phyloP scores from a whole-genome alignment of 2,797 vertebrate genomes.

The Tangara arthus region DNA sequence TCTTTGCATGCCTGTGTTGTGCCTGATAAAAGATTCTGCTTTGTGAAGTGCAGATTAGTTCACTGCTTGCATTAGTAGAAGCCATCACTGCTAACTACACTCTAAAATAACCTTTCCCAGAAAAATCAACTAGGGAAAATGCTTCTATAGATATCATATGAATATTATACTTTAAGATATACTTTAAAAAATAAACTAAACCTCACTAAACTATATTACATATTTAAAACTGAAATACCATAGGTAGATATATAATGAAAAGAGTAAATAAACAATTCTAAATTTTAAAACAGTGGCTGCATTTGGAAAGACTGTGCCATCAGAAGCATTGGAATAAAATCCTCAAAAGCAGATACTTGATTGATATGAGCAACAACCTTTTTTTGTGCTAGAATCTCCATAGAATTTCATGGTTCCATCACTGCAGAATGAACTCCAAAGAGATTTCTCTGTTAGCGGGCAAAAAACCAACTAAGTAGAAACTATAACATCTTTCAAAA shows the following conservation, averaged over 20 bases:
- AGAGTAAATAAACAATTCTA: neutral
- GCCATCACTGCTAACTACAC: neutral
- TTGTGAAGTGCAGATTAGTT: constrained; percentile 25
- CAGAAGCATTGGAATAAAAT: neutral
- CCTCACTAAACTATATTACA: neutral
- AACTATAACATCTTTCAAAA: neutral
- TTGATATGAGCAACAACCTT: neutral
- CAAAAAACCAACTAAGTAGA: neutral
- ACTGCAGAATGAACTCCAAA: neutral
- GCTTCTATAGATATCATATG: neutral
- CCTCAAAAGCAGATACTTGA: neutral
- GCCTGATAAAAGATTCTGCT: constrained; percentile 27
- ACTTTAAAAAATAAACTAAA: neutral
- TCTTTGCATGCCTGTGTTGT: neutral
- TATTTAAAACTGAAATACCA: neutral
- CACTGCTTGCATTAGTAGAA: neutral
- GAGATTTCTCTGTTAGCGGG: neutral
- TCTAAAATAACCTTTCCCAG: neutral
- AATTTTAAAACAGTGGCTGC: neutral
- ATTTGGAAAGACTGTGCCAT: neutral
- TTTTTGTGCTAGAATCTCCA: neutral
- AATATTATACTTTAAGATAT: neutral
- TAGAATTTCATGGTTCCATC: neutral
- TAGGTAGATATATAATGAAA: neutral
- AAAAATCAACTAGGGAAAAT: neutral